Evolutionary conservation across 2,113 vertebrate species (phyloP).

Genomic region (Lagenorhynchus albirostris): DNA sequence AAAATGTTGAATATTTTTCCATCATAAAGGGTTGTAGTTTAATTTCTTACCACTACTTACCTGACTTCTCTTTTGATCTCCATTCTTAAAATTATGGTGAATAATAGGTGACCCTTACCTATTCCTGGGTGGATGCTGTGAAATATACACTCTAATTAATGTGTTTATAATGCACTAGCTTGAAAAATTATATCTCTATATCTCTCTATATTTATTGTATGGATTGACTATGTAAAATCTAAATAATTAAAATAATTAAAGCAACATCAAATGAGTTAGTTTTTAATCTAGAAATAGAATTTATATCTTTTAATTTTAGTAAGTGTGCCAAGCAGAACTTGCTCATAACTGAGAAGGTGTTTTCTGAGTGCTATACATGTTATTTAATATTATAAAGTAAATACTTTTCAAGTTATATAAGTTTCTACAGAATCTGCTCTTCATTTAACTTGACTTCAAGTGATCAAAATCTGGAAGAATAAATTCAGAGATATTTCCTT

Average conservation of each 20-base stretch:
- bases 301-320: not conserved
- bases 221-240: not conserved
- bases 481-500: conserved; percentile 5
- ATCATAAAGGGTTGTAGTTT: not conserved
- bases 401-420: not conserved
- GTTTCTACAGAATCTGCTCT: not conserved
- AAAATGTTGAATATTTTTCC: not conserved
- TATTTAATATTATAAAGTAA: not conserved
- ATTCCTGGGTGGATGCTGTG: not conserved
- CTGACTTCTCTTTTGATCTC: not conserved
- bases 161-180: not conserved
- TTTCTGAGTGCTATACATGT: not conserved
- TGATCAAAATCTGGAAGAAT: not conserved
- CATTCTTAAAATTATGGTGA: not conserved
- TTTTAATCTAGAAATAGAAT: not conserved
- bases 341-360: not conserved
- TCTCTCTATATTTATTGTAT: not conserved
- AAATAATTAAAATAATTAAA: conserved; percentile 24
- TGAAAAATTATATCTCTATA: not conserved
- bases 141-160: not conserved
- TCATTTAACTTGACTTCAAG: not conserved
- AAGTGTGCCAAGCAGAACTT: not conserved
- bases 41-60: not conserved
- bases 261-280: not conserved
- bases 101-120: not conserved